Percentiles rank a stretch among this genome's conserved stretches.
These are phyloP conservation scores for Linyphia triangularis DNA, from an alignment of 2,888 invertebrate genomes.

Conservation along the genomic window DNA sequence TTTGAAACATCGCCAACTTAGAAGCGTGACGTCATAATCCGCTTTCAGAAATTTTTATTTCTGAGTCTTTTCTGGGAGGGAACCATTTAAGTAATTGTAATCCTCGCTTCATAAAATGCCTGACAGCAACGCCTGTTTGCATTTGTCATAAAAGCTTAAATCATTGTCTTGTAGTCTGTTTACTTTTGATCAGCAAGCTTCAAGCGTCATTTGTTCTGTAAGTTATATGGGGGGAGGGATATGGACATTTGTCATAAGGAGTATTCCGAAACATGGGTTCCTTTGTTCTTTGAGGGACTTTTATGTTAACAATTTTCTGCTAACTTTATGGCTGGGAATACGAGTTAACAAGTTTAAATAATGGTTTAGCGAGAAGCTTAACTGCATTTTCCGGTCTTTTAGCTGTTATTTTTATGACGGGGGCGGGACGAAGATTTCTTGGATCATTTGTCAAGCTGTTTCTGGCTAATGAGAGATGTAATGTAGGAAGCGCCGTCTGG, in stretches of 20 bases:
- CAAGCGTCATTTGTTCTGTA: neutral
- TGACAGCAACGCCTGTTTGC: neutral
- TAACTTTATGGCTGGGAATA: neutral
- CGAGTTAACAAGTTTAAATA: slow-evolving; percentile 1
- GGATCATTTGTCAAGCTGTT: neutral
- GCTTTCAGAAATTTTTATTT: neutral
- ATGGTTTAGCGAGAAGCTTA: neutral
- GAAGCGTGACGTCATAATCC: neutral
- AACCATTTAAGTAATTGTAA: neutral
- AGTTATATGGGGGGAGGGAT: neutral
- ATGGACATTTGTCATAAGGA: neutral
- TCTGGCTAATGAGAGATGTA: neutral
- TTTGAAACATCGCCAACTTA: neutral
- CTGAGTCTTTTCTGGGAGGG: neutral
- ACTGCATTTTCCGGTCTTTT: neutral
- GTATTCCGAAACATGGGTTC: neutral
- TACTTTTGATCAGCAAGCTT: neutral
- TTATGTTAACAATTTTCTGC: neutral
- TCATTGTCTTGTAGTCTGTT: neutral
- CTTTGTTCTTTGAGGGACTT: neutral
- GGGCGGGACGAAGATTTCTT: neutral
- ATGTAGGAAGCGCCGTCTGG: neutral
- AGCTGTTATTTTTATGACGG: neutral
- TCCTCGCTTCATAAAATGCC: neutral
- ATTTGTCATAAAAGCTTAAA: neutral